These are phyloP conservation scores for Gymnoscopelus microlampas DNA, from an alignment of 2,797 vertebrate genomes.

Conservation along the genomic window DNA sequence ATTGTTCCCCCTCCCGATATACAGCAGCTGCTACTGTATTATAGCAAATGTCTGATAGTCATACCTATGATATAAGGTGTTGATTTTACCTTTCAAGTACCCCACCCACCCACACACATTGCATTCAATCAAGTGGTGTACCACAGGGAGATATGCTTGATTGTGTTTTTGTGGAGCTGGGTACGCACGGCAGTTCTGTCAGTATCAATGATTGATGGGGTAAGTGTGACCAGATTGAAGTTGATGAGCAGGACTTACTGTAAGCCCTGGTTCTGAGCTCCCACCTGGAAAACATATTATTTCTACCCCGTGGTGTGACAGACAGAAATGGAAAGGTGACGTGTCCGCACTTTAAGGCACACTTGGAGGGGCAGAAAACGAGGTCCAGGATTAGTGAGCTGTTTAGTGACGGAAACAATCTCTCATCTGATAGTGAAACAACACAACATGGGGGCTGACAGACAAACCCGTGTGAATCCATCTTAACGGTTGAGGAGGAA, in stretches of 20 bases:
- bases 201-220: constrained; percentile 41
- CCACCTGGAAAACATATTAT: constrained; percentile 28
- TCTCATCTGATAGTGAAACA: constrained; percentile 1
- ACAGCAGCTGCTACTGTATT: no score
- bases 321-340: constrained; percentile 4
- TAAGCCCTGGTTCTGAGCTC: constrained; percentile 40
- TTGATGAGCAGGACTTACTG: constrained; percentile 44
- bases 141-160: constrained; percentile 50
- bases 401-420: constrained; percentile 20
- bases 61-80: no score
- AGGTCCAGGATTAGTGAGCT: constrained; percentile 3
- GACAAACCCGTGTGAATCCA: constrained; percentile 25
- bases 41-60: no score
- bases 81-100: not conserved
- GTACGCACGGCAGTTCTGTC: constrained; percentile 55
- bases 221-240: constrained; percentile 15
- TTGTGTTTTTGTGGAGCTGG: constrained; percentile 47
- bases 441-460: not conserved
- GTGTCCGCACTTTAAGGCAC: constrained; percentile 1
- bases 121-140: constrained; percentile 46
- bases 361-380: not conserved
- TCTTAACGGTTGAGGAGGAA: constrained; percentile 20
- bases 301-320: not conserved
- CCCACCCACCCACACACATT: constrained; percentile 1
- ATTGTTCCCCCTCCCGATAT: no score